Evolutionary conservation across 1,140 invertebrate species (phyloP).

Genomic region (Drosophila arawakana): DNA sequence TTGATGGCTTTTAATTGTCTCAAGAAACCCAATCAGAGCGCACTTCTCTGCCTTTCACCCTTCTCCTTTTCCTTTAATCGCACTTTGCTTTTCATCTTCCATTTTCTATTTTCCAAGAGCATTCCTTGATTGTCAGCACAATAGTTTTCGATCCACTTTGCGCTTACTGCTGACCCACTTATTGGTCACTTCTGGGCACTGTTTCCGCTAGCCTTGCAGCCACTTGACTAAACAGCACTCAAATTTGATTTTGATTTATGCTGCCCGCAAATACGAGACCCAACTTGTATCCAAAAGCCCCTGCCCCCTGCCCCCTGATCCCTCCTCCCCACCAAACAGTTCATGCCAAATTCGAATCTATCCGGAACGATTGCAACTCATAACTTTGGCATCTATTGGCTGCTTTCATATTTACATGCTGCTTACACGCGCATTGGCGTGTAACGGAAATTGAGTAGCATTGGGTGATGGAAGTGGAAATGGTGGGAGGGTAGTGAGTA

Average conservation of each 20-base stretch:
- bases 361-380: constrained; percentile 69
- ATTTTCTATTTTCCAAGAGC: background rate
- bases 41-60: constrained; percentile 26
- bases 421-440: constrained; percentile 78
- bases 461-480: background rate
- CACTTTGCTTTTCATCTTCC: background rate
- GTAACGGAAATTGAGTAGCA: constrained; percentile 76
- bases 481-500: background rate
- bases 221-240: constrained; percentile 82
- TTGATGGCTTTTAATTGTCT: constrained; percentile 80
- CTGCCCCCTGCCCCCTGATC: background rate
- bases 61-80: background rate
- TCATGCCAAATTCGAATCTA: constrained; percentile 4
- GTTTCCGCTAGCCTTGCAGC: constrained; percentile 58
- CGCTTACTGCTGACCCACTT: constrained; percentile 76
- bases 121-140: constrained; percentile 56
- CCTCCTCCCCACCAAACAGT: background rate
- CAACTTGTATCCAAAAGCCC: constrained; percentile 7
- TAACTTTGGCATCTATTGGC: constrained; percentile 76
- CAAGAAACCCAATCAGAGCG: constrained; percentile 64
- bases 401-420: constrained; percentile 80
- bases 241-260: constrained; percentile 83
- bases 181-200: constrained; percentile 75
- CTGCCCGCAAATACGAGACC: constrained; percentile 56
- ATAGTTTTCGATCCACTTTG: constrained; percentile 66